Evolutionary conservation across 2,888 invertebrate species (phyloP).

Genomic region (Harpalus rufipes): DNA sequence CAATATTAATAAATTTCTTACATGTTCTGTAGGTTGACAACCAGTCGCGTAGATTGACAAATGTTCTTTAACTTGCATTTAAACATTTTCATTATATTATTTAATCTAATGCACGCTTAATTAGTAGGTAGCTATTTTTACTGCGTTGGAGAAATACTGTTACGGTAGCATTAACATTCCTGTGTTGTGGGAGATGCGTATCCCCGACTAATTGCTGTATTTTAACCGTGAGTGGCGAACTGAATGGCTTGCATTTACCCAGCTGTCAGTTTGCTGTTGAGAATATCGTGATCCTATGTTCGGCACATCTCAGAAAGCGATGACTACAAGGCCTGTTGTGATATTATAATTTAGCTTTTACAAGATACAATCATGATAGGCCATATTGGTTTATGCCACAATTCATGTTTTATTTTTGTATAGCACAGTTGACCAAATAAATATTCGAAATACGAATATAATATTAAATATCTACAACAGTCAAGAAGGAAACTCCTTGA

Average conservation of each 20-base stretch:
- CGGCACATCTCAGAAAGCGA: conserved; percentile 21
- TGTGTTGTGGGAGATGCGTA: neutral
- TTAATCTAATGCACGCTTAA: neutral
- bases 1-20: too few relatives aligned
- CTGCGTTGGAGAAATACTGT: neutral
- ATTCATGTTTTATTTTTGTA: conserved; percentile 50
- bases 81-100: too few relatives aligned
- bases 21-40: too few relatives aligned
- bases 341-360: conserved; percentile 66
- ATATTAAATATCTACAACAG: neutral
- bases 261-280: neutral
- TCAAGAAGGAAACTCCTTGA: too few relatives aligned
- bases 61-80: too few relatives aligned
- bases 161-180: conserved; percentile 4
- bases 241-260: neutral
- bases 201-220: neutral
- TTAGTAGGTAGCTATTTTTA: neutral
- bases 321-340: conserved; percentile 45
- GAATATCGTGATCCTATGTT: neutral
- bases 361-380: conserved; percentile 65
- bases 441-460: neutral
- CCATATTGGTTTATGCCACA: conserved; percentile 59
- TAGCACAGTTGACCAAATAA: conserved; percentile 4
- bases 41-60: too few relatives aligned
- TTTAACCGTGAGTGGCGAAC: neutral